Evolutionary conservation across 2,113 vertebrate species (phyloP).

Genomic region (Physeter macrocephalus): DNA sequence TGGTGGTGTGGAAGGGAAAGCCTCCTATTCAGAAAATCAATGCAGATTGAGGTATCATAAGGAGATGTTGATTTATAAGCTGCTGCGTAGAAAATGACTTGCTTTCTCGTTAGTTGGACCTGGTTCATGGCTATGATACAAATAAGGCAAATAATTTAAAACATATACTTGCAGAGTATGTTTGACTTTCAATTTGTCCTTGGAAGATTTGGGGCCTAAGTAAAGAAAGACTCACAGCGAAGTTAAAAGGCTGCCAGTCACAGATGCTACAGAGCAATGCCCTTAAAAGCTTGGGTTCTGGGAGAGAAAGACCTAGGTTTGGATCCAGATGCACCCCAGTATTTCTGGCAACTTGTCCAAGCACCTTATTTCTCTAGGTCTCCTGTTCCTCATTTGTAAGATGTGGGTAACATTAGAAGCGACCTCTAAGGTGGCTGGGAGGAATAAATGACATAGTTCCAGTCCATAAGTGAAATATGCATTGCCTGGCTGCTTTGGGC

Average conservation of each 20-base stretch:
- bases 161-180: background rate
- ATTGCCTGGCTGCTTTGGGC: background rate
- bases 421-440: background rate
- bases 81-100: background rate
- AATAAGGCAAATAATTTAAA: slow-evolving; percentile 29
- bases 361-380: background rate
- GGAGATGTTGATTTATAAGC: background rate
- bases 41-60: background rate
- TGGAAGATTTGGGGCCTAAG: background rate
- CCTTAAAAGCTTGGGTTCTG: background rate
- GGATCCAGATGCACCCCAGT: background rate
- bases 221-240: background rate
- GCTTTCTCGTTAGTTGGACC: slow-evolving; percentile 3
- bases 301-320: background rate
- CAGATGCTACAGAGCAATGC: background rate
- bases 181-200: slow-evolving; percentile 40
- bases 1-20: background rate
- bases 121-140: background rate
- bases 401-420: background rate
- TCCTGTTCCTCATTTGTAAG: background rate
- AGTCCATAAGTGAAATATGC: background rate
- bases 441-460: background rate
- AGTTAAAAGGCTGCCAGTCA: background rate
- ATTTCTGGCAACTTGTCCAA: background rate
- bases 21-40: slow-evolving; percentile 30